Evolutionary conservation across 2,888 invertebrate genomes (phyloP).

Genomic region (Clanis bilineata): DNA sequence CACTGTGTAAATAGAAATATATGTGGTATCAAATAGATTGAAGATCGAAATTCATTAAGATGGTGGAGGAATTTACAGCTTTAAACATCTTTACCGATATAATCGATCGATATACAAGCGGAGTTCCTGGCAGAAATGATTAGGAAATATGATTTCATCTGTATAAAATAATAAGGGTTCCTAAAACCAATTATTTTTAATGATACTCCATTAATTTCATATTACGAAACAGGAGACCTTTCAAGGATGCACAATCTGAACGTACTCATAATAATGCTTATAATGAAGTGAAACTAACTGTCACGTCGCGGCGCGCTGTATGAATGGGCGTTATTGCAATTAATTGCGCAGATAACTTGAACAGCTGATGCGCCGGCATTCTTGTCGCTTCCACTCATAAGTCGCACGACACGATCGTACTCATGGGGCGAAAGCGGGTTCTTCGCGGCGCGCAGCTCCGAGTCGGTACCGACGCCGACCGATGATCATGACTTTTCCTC

Average conservation of each 20-base stretch:
- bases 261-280: neutral
- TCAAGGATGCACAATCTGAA: neutral
- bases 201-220: too few species aligned
- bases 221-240: neutral
- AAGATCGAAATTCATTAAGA: too few species aligned
- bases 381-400: slow-evolving; percentile 60
- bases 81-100: too few species aligned
- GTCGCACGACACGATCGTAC: slow-evolving; percentile 60
- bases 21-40: too few species aligned
- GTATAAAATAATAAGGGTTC: too few species aligned
- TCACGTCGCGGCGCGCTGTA: slow-evolving; percentile 29
- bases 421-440: slow-evolving; percentile 67
- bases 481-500: slow-evolving; percentile 10
- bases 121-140: too few species aligned
- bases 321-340: slow-evolving; percentile 64
- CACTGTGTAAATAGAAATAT: too few species aligned
- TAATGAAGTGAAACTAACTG: slow-evolving; percentile 40
- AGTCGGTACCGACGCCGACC: neutral
- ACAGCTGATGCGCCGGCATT: slow-evolving; percentile 72
- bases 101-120: too few species aligned
- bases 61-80: too few species aligned
- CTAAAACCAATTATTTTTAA: too few species aligned
- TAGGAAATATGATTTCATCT: too few species aligned
- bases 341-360: slow-evolving; percentile 62
- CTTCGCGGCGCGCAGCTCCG: too few species aligned